phyloP scores from a whole-genome alignment of 2,888 invertebrate genomes.

The Scrobipalpa costella region DNA sequence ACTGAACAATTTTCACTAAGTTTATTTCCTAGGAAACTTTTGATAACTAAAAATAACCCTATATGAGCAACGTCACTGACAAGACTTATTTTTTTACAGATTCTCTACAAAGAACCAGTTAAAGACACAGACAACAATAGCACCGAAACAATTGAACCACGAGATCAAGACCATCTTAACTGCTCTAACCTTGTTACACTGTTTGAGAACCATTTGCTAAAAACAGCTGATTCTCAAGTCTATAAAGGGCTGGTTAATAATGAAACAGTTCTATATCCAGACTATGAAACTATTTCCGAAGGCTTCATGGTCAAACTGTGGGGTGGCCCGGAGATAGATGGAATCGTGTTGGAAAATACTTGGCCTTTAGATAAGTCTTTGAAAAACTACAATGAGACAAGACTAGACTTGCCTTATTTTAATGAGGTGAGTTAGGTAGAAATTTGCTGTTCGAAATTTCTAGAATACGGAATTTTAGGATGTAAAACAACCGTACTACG shows the following conservation, averaged over 20 bases:
- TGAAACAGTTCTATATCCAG: slow-evolving; percentile 56
- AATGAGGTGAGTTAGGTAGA: slow-evolving; percentile 62
- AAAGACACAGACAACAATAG: background rate
- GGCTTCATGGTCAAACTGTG: slow-evolving; percentile 55
- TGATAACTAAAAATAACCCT: no score
- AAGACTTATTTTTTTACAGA: background rate
- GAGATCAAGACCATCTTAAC: background rate
- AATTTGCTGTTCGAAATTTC: no score
- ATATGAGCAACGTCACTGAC: no score
- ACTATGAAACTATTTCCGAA: slow-evolving; percentile 43
- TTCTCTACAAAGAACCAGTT: slow-evolving; percentile 3
- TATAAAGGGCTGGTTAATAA: slow-evolving; percentile 52
- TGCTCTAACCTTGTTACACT: slow-evolving; percentile 1
- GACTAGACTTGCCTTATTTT: slow-evolving; percentile 71
- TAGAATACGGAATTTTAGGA: no score
- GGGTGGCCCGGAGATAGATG: slow-evolving; percentile 58
- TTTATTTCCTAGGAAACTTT: no score
- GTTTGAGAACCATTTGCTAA: slow-evolving; percentile 1
- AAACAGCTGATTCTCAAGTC: slow-evolving; percentile 30
- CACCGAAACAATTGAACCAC: slow-evolving; percentile 3
- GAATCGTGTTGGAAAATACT: slow-evolving; percentile 75
- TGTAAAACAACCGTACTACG: no score
- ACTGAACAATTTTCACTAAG: no score
- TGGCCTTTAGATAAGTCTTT: slow-evolving; percentile 76
- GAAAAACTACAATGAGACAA: slow-evolving; percentile 56